phyloP scores from a whole-genome alignment of 2,797 vertebrate species.

The Falco biarmicus region DNA sequence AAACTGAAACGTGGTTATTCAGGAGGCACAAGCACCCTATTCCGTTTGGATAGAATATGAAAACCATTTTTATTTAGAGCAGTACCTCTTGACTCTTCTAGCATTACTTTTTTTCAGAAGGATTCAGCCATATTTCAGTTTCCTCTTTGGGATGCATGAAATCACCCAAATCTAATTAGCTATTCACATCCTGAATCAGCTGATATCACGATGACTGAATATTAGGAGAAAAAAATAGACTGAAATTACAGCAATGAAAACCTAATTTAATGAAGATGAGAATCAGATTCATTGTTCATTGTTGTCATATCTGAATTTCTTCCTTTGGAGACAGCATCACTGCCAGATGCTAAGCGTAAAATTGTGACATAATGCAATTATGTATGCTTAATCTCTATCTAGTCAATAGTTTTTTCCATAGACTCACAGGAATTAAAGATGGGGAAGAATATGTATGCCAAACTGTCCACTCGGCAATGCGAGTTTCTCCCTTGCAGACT shows the following conservation, averaged over 20 bases:
- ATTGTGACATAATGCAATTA: constrained; percentile 46
- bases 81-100: neutral
- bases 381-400: neutral
- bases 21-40: neutral
- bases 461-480: neutral
- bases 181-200: constrained; percentile 47
- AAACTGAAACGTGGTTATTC: neutral
- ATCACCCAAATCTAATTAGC: constrained; percentile 46
- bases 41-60: neutral
- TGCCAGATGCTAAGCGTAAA: constrained; percentile 35
- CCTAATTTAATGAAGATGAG: constrained; percentile 29
- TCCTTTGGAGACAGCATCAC: constrained; percentile 3
- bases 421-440: neutral
- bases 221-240: constrained; percentile 48
- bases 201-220: constrained; percentile 38
- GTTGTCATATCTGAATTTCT: constrained; percentile 32
- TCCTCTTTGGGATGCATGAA: constrained; percentile 1
- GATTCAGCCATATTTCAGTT: constrained; percentile 1
- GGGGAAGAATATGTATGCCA: neutral
- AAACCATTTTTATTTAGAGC: neutral
- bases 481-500: neutral
- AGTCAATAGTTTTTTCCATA: neutral
- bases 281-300: constrained; percentile 41
- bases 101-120: neutral
- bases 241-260: constrained; percentile 39